Evolutionary conservation across 2,888 invertebrate species (phyloP), one percentile per base, ranked within the genome.

Genomic region (Rutpela maculata): DNA sequence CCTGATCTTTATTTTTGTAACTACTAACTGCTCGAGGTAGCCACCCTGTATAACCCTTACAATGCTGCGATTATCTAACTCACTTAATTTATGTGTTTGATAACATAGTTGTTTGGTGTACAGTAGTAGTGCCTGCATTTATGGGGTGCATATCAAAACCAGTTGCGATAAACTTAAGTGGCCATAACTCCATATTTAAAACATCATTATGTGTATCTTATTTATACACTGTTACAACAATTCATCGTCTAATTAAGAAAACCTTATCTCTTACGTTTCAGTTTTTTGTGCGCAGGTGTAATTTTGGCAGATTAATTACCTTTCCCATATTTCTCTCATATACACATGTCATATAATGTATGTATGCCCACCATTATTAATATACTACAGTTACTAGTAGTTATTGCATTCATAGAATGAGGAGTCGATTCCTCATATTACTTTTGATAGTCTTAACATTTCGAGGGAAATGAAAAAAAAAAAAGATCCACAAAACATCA

Each of bases 61-160:
- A 69, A 69, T 70, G 7, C 69, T 19, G 19, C 19, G 43, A 56
- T 70, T 43, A 70, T 70, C 57, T 70, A 75, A 65, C 62, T 17
- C 57, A n/a, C 22, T 66, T 76, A 76, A 76, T 76, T 71, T 76
- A 76, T 76, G 71, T 71, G n/a, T 65, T 70, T 71, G 75, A 76
- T 76, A 70, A 65, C 31, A 70, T 50, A 65, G 75, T 65, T 70
- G 19, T 69, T 65, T 18, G 56, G 71, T 70, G 57, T 50, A 76
- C 71, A 67, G 75, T 76, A 66, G 71, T 69, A 38, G 66, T 69
- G 35, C 31, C 66, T 70, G 55, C 75, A 63, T 76, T 71, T 76
- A 66, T 71, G 71, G 75, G 75, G 75, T 76, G 75, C 75, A 43
- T 76, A 76, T 76, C 75, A 55, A 67, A 76, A 76, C 75, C 75